A percentile compares a stretch with the other conserved stretches of the same genome.
phyloP scores from a whole-genome alignment of 2,113 vertebrate species.

The Pelmatolapia mariae region DNA sequence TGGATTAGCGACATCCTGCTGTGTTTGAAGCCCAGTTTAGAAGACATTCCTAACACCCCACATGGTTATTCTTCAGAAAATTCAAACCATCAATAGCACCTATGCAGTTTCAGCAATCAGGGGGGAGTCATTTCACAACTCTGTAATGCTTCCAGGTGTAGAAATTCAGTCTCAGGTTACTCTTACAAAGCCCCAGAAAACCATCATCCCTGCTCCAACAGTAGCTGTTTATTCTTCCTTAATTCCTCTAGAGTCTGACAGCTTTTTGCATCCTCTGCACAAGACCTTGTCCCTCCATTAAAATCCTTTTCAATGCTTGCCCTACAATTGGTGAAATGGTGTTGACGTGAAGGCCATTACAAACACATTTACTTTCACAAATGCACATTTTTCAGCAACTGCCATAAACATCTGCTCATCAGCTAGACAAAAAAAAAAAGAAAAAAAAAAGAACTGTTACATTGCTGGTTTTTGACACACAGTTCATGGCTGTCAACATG shows the following conservation, averaged over 20 bases:
- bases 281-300: slow-evolving; percentile 27
- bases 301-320: slow-evolving; percentile 15
- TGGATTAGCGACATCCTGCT: slow-evolving; percentile 12
- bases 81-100: background rate
- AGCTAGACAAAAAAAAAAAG: background rate
- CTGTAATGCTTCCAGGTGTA: slow-evolving; percentile 4
- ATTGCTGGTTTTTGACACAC: slow-evolving; percentile 13
- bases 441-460: background rate
- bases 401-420: slow-evolving; percentile 10
- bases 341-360: background rate
- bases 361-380: slow-evolving; percentile 30
- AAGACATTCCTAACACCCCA: background rate
- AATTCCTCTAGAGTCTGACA: background rate
- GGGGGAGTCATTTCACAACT: background rate
- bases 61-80: background rate
- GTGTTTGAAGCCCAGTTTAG: background rate
- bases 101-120: background rate
- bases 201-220: background rate
- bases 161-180: slow-evolving; percentile 7
- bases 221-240: background rate
- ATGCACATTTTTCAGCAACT: slow-evolving; percentile 31
- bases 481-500: slow-evolving; percentile 29
- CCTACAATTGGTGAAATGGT: slow-evolving; percentile 7
- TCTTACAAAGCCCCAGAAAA: background rate
- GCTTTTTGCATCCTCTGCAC: background rate